phyloP scores from a whole-genome alignment of 2,888 invertebrate genomes.

The Epirrita christyi region DNA sequence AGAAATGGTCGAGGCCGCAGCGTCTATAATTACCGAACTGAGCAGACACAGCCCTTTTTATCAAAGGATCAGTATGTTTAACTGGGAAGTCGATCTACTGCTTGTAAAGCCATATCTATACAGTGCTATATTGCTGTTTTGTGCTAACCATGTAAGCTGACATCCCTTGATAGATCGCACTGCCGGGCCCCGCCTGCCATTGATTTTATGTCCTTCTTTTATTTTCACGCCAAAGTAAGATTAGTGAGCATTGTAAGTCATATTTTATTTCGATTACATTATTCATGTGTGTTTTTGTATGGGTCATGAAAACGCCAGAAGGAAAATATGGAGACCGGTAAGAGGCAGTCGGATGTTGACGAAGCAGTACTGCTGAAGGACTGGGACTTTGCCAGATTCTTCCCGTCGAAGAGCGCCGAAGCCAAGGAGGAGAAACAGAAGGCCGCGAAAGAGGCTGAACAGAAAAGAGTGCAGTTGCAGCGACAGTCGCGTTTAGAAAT shows the following conservation, averaged over 20 bases:
- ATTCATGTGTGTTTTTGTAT: conserved; percentile 78
- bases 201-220: conserved; percentile 26
- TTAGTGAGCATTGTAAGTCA: conserved; percentile 69
- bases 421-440: conserved; percentile 65
- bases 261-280: conserved; percentile 50
- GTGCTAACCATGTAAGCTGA: conserved; percentile 39
- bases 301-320: conserved; percentile 74
- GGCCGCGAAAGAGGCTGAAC: conserved; percentile 71
- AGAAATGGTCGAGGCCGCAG: too few species aligned
- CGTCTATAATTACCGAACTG: too few species aligned
- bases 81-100: not conserved
- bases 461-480: conserved; percentile 69
- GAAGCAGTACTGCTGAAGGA: conserved; percentile 93
- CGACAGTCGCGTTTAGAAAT: conserved; percentile 76
- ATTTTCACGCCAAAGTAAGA: conserved; percentile 81
- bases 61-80: too few species aligned
- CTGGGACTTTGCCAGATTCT: conserved; percentile 95
- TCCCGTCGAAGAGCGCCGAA: conserved; percentile 83
- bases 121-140: conserved; percentile 26
- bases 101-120: conserved; percentile 11
- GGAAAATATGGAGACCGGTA: conserved; percentile 70
- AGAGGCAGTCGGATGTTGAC: conserved; percentile 86
- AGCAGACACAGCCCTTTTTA: too few species aligned
- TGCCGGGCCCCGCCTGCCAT: conserved; percentile 29
- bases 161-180: conserved; percentile 27